Base-by-base conservation (phyloP, 2,113 vertebrate species). In the Nibea albiflora region DNA sequence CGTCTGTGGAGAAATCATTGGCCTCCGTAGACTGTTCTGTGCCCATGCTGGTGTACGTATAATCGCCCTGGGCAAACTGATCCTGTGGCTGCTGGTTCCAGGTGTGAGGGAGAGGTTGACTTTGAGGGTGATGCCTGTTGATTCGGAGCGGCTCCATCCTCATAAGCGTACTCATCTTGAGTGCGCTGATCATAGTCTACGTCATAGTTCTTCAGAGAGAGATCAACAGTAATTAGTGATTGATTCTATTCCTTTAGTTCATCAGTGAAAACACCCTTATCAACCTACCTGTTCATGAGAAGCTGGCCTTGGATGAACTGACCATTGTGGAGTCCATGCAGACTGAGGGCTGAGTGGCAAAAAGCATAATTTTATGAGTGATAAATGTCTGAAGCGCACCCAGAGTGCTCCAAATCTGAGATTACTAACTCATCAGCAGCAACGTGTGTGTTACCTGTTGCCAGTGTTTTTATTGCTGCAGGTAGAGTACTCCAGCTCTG, bases 301-400 rank as follows among this genome's bases (percentile, higher is more conserved):
- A 71, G 81, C 77, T 52, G 94, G 90, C 83, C 91, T 64, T 0
- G 88, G 93, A 70, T 88, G 93, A 76, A 94, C 85, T 0, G 93
- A 93, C 96, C 96, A 97, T 47, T 94, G 93, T 54, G 71, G 90
- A 11, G 93, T 92, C 94, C 95, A 95, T 61, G 83, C 76, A 46
- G 92, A 92, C 73, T 72, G 93, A 17, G 82, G 88, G 82, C 97
- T 98, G 90, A 85, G 57, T 35, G 84, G 42, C 12, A 42, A 84
- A 50, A 65, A 24, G 5, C 26, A 66, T n/a, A 11, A 46, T 24
- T 28, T 57, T 46, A 64, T 19, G 28, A 17, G 22, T 9, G 31
- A 52, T 60, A 4, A 4, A 42, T 75, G 15, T 17, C 16, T n/a
- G 1, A 50, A 56, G 12, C 31, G 60, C 39, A 78, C 20, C 20